Evolutionary conservation across 2,888 invertebrate genomes (phyloP).

Genomic region (Malachius bipustulatus): DNA sequence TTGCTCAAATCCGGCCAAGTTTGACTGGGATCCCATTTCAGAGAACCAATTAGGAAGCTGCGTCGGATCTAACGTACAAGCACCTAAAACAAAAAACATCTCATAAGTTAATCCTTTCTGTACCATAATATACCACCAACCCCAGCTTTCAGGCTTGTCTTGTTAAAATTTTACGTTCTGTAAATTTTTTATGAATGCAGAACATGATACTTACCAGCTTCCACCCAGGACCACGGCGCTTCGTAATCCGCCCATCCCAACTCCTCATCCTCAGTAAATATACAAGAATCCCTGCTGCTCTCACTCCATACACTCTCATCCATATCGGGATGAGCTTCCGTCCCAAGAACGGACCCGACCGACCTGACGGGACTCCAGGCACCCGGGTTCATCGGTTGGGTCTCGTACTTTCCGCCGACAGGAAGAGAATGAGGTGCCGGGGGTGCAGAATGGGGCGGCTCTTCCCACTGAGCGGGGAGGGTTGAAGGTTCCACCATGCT

Average conservation of each 20-base stretch:
- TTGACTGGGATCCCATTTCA: slow-evolving; percentile 20
- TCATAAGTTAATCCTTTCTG: slow-evolving; percentile 10
- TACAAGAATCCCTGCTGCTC: slow-evolving; percentile 55
- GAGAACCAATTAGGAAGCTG: slow-evolving; percentile 64
- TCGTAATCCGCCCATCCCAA: slow-evolving; percentile 71
- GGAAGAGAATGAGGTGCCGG: slow-evolving; percentile 53
- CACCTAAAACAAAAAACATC: too few species aligned
- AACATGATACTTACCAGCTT: slow-evolving; percentile 38
- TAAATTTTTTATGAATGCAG: neutral
- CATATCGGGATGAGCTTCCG: slow-evolving; percentile 76
- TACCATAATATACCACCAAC: slow-evolving; percentile 1
- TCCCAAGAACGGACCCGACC: slow-evolving; percentile 72
- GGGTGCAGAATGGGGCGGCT: slow-evolving; percentile 61
- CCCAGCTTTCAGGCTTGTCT: neutral
- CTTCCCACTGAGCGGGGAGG: slow-evolving; percentile 50
- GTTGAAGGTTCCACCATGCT: slow-evolving; percentile 45
- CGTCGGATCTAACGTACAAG: slow-evolving; percentile 60
- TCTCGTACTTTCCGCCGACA: slow-evolving; percentile 52
- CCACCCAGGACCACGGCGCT: slow-evolving; percentile 68
- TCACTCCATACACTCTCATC: slow-evolving; percentile 71
- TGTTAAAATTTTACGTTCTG: neutral
- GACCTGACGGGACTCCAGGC: slow-evolving; percentile 85
- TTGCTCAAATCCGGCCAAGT: slow-evolving; percentile 49
- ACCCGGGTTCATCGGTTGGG: slow-evolving; percentile 63
- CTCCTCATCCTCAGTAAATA: slow-evolving; percentile 71